Evolutionary conservation across 2,797 vertebrate genomes (phyloP).

Genomic region (Anguilla obscura): DNA sequence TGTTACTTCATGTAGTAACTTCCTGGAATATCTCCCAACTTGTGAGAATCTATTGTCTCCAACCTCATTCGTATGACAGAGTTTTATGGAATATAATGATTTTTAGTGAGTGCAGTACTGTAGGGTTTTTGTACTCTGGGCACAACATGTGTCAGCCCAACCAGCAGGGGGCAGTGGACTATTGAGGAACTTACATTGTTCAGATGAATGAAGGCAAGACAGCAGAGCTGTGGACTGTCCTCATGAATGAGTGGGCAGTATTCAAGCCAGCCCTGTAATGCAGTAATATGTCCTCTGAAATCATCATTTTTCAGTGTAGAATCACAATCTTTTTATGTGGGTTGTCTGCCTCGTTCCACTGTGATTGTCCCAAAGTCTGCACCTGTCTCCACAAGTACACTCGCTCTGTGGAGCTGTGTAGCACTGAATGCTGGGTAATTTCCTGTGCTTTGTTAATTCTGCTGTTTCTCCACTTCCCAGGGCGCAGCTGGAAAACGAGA

Average conservation of each 20-base stretch:
- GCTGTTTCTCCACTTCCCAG: constrained; percentile 59
- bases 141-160: not conserved
- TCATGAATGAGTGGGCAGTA: not conserved
- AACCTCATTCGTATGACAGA: too few relatives aligned
- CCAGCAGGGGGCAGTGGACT: not conserved
- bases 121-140: not conserved
- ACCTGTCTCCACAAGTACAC: not conserved
- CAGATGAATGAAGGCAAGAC: not conserved
- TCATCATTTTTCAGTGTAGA: not conserved
- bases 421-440: not conserved
- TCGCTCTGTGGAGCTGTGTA: not conserved
- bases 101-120: not conserved
- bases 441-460: not conserved
- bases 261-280: not conserved
- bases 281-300: not conserved
- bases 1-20: too few relatives aligned
- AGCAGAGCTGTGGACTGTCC: not conserved
- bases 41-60: too few relatives aligned
- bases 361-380: not conserved
- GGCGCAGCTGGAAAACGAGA: constrained; percentile 77
- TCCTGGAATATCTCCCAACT: too few relatives aligned
- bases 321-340: not conserved
- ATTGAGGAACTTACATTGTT: not conserved
- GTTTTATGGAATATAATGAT: too few relatives aligned
- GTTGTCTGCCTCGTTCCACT: not conserved